These are phyloP conservation scores for Sipha maydis DNA, from an alignment of 2,888 invertebrate genomes.

Conservation along the genomic window DNA sequence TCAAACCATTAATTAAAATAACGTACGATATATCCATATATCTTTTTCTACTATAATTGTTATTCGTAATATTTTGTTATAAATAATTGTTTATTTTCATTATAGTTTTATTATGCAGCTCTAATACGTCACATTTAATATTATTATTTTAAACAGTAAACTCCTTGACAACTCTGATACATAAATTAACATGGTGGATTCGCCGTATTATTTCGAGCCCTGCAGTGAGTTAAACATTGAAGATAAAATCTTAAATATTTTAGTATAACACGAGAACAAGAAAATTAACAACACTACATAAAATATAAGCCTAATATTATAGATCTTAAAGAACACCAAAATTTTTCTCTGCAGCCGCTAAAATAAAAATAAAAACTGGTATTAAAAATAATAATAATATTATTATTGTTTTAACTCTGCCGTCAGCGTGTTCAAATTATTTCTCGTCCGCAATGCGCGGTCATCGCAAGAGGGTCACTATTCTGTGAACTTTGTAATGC, in stretches of 20 bases:
- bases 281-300: neutral
- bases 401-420: neutral
- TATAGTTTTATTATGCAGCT: neutral
- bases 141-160: too few relatives aligned
- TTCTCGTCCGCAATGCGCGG: neutral
- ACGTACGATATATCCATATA: too few relatives aligned
- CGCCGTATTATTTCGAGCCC: neutral
- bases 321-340: neutral
- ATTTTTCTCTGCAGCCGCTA: neutral
- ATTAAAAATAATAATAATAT: conserved; percentile 2
- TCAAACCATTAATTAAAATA: too few relatives aligned
- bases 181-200: neutral
- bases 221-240: neutral
- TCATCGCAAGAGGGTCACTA: conserved; percentile 15
- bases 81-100: too few relatives aligned
- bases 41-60: too few relatives aligned
- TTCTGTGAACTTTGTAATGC: conserved; percentile 30
- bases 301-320: neutral
- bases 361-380: neutral
- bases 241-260: neutral
- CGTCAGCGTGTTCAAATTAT: conserved; percentile 3
- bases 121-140: too few relatives aligned
- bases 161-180: neutral
- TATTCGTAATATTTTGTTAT: too few relatives aligned
- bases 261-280: neutral